Conservation (phyloP, 1,140 invertebrate genomes). For the Drosophila willistoni region DNA sequence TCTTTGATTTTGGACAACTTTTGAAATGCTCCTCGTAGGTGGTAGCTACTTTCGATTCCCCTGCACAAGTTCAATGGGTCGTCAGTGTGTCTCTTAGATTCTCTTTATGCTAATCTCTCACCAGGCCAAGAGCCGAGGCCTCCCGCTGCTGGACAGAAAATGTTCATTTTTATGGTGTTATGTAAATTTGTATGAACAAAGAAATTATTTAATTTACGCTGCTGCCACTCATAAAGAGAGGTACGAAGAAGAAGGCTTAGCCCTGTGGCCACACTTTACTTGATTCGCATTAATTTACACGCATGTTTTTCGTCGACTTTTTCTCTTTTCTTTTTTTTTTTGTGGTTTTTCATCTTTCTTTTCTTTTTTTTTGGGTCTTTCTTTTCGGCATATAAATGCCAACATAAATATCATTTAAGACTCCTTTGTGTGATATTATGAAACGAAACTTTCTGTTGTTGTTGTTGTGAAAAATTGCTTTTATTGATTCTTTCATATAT, state of each 20-base stretch:
- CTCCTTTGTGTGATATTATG: constrained; percentile 60
- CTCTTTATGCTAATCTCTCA: constrained; percentile 52
- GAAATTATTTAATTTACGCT: constrained; percentile 79
- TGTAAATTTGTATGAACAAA: constrained; percentile 67
- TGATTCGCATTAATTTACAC: constrained; percentile 79
- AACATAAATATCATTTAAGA: constrained; percentile 71
- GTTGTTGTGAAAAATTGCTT: constrained; percentile 70
- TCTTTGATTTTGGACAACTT: not conserved
- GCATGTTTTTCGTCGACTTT: constrained; percentile 54
- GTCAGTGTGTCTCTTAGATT: constrained; percentile 32
- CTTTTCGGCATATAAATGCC: constrained; percentile 63
- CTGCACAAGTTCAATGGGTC: constrained; percentile 59
- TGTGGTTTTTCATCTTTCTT: constrained; percentile 33
- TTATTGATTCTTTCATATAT: constrained; percentile 59
- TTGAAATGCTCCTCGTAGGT: not conserved
- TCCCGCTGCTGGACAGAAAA: constrained; percentile 59
- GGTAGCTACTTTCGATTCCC: constrained; percentile 6
- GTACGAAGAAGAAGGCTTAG: not conserved
- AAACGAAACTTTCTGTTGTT: constrained; percentile 53
- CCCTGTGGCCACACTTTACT: constrained; percentile 31
- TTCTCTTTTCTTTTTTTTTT: constrained; percentile 7
- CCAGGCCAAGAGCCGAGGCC: constrained; percentile 13
- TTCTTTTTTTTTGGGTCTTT: constrained; percentile 47
- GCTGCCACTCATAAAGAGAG: constrained; percentile 17
- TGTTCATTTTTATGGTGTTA: constrained; percentile 59